These are phyloP conservation scores for Manis crassicaudata DNA, from an alignment of 2,797 vertebrate species.

Conservation along the genomic window DNA sequence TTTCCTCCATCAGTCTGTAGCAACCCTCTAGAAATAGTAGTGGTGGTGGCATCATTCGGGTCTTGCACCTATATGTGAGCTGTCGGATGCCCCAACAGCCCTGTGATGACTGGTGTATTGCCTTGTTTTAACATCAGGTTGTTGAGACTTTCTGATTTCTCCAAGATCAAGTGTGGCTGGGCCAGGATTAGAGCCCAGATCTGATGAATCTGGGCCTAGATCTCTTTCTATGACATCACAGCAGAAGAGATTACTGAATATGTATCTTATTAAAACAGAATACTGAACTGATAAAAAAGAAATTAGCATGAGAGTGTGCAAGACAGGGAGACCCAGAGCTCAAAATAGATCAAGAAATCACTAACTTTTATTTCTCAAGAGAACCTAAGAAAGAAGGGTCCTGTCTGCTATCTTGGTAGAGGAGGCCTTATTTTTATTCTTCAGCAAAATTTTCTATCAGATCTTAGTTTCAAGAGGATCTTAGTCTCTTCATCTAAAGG, in stretches of 20 bases:
- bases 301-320: not conserved
- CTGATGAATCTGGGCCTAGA: not conserved
- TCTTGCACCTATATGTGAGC: not conserved
- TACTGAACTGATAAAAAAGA: not conserved
- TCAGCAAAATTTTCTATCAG: not conserved
- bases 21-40: not conserved
- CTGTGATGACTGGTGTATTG: not conserved
- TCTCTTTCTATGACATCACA: not conserved
- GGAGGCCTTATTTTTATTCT: not conserved
- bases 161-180: not conserved
- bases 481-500: slow-evolving; percentile 19
- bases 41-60: not conserved
- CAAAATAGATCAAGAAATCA: not conserved
- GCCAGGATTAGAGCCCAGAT: not conserved
- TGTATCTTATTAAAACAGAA: not conserved
- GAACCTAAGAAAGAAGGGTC: not conserved
- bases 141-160: not conserved
- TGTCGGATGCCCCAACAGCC: not conserved
- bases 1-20: not conserved
- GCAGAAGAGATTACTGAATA: not conserved
- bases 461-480: not conserved
- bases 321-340: not conserved
- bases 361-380: not conserved
- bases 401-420: not conserved
- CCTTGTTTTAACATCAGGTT: not conserved